Conservation (phyloP, 2,888 invertebrate genomes). For the Drosophila parthenogenetica region DNA sequence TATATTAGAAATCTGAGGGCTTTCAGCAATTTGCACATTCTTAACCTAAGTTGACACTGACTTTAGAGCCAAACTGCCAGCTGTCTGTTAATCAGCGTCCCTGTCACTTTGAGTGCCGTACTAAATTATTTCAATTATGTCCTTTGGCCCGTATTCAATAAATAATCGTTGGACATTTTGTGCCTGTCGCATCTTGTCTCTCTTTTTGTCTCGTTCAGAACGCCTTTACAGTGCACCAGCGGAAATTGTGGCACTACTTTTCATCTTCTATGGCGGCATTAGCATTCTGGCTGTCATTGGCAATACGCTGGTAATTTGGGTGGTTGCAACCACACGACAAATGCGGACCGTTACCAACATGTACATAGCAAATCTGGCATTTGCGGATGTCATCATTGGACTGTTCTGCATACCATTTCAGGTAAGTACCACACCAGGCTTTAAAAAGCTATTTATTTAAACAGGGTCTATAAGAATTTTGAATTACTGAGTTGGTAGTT, state of each 20-base stretch:
- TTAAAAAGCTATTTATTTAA: not conserved
- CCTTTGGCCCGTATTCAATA: conserved; percentile 10
- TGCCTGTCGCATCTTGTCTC: not conserved
- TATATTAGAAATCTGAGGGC: too few species aligned
- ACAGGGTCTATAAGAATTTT: too few species aligned
- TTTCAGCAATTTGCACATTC: not conserved
- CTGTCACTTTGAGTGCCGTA: conserved; percentile 30
- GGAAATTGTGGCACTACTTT: conserved; percentile 90
- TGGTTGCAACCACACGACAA: conserved; percentile 90
- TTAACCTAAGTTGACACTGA: not conserved
- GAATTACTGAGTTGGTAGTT: too few species aligned
- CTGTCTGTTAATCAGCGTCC: conserved; percentile 37
- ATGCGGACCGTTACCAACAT: conserved; percentile 95
- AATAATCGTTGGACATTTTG: conserved; percentile 7
- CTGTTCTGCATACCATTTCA: conserved; percentile 94
- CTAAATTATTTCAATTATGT: conserved; percentile 32
- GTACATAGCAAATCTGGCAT: conserved; percentile 93
- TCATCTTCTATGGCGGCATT: conserved; percentile 92
- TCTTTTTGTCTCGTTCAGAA: conserved; percentile 8
- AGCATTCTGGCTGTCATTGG: conserved; percentile 93
- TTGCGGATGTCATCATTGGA: conserved; percentile 94
- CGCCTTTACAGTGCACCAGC: conserved; percentile 90
- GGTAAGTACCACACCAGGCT: conserved; percentile 82
- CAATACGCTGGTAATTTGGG: conserved; percentile 94
- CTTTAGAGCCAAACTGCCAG: conserved; percentile 6